phyloP scores from a whole-genome alignment of 2,888 invertebrate species.

The Heliconius erato region DNA sequence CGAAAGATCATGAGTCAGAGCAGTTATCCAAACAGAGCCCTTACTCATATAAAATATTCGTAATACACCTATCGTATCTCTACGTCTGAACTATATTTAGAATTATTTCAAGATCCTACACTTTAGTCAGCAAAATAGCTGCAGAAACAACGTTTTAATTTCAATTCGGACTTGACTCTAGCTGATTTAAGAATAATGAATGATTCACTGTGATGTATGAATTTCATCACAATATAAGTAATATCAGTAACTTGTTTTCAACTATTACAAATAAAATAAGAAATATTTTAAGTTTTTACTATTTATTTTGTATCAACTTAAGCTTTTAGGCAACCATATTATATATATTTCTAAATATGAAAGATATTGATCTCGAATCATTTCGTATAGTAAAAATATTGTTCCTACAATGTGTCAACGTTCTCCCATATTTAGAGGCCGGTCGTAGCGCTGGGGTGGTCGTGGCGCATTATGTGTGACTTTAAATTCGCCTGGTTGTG shows the following conservation, averaged over 20 bases:
- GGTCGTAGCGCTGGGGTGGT: no score
- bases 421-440: no score
- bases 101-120: conserved; percentile 29
- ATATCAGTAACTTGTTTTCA: not conserved
- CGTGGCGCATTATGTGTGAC: no score
- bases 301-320: not conserved
- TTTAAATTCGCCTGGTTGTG: no score
- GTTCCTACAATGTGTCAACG: no score
- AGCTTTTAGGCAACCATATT: not conserved
- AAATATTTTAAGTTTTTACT: not conserved
- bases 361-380: no score
- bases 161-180: not conserved
- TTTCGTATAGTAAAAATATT: no score
- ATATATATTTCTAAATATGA: not conserved
- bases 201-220: not conserved
- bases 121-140: conserved; percentile 26
- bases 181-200: not conserved
- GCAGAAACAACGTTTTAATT: conserved; percentile 12
- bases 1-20: conserved; percentile 71
- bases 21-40: conserved; percentile 64
- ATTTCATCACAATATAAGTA: conserved; percentile 3
- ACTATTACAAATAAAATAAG: not conserved
- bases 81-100: conserved; percentile 47
- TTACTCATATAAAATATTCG: conserved; percentile 57
- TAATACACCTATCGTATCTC: conserved; percentile 50